Base-by-base conservation (phyloP, 2,113 vertebrate species). In the Pollachius pollachius region DNA sequence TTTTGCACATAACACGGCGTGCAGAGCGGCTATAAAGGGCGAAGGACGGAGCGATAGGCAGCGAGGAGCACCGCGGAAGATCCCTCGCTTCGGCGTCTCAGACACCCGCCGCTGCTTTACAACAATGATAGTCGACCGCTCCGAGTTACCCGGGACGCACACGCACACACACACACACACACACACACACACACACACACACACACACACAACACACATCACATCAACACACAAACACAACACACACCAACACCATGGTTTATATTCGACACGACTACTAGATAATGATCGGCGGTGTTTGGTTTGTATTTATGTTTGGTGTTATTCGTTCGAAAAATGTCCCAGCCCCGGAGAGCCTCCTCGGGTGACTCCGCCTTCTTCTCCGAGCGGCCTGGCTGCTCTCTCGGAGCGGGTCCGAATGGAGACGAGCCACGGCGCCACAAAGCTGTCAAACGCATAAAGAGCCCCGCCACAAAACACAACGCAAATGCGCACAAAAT, bases 311-410 rank as follows among this genome's bases (percentile, higher is more conserved):
- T 54, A 11, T 34, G 30, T 76, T 89, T 81, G 41, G 77, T 73
- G 76, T 73, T 81, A 87, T 89, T 88, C 62, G 25, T 73, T 67
- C 72, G 69, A 66, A 79, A 87, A 87, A 90, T 89, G 87, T 86
- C 85, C 83, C 81, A 86, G 80, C 72, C 82, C 82, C 65, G 82
- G 13, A 27, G 41, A 48, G 41, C 8, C 41, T 41, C 37, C 37
- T 48, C 41, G 9, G 41, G 9, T 13, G 91, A 92, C 92, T 91
- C 92, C 92, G 91, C 92, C 92, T 93, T 92, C 91, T 89, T 89
- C 89, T 90, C 87, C 89, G 23, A 89, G 87, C 90, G 89, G 92
- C 90, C 90, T 92, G 88, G 86, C 85, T 84, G 86, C 85, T 84
- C 70, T 77, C 75, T 18, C 18, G 18, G 67, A 72, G 83, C 62